Evolutionary conservation across 1,140 invertebrate species (phyloP).

Genomic region (Drosophila pectinifera): DNA sequence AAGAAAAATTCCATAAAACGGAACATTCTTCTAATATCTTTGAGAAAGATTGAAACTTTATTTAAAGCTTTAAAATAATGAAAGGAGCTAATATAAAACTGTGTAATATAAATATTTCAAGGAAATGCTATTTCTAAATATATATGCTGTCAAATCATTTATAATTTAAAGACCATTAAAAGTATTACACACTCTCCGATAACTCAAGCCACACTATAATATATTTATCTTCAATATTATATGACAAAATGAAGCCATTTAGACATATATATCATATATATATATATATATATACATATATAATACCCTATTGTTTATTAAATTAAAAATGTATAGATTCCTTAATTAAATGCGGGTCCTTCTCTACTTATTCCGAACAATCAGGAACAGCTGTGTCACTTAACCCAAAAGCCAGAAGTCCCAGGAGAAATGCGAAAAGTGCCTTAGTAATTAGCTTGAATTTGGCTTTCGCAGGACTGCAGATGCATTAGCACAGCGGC

Average conservation of each 20-base stretch:
- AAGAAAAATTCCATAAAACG: too few relatives aligned
- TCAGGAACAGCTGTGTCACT: constrained; percentile 55
- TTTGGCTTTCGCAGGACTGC: constrained; percentile 21
- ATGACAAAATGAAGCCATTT: too few relatives aligned
- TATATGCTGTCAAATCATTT: background rate
- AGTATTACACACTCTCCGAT: background rate
- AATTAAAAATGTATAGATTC: constrained; percentile 5
- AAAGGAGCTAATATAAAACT: background rate
- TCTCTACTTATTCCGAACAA: constrained; percentile 4
- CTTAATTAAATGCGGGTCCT: background rate
- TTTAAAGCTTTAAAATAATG: background rate
- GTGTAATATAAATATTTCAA: background rate
- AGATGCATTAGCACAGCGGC: constrained; percentile 38
- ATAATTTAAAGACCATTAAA: background rate
- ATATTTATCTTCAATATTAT: too few relatives aligned
- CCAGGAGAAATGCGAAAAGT: background rate
- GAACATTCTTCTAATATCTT: too few relatives aligned
- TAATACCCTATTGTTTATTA: background rate
- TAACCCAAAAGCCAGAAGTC: constrained; percentile 1
- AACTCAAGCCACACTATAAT: too few relatives aligned
- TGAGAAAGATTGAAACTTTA: background rate
- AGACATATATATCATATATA: too few relatives aligned
- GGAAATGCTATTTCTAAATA: background rate
- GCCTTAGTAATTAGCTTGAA: constrained; percentile 62
- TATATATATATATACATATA: too few relatives aligned